A percentile compares a stretch with the other conserved stretches of the same genome.
Conservation (phyloP, 2,797 vertebrate species). For the Gobionotothen gibberifrons region DNA sequence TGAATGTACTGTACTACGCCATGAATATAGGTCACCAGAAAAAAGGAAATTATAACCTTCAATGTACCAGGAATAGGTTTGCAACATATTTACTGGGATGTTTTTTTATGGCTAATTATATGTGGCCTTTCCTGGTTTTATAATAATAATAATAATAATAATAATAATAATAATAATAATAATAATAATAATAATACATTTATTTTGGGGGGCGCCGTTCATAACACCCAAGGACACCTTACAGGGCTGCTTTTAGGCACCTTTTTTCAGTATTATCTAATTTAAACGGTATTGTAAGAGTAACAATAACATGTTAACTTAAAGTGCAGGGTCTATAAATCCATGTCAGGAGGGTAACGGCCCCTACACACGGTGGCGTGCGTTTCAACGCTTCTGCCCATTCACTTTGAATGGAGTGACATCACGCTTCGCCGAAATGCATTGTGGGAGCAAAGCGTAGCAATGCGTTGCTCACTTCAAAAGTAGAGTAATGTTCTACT, state of each 20-base stretch:
- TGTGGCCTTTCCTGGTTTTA: conserved; percentile 12
- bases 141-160: no score
- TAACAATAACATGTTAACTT: neutral
- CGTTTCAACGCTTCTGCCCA: no score
- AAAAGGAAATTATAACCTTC: conserved; percentile 53
- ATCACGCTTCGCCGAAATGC: no score
- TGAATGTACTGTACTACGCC: conserved; percentile 48
- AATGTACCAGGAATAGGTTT: conserved; percentile 35
- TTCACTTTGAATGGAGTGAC: no score
- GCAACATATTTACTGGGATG: conserved; percentile 33
- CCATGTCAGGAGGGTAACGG: neutral
- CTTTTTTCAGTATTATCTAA: neutral
- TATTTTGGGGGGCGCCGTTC: no score
- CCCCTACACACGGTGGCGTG: no score
- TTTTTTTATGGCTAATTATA: conserved; percentile 38
- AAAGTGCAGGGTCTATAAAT: neutral
- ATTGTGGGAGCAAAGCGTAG: no score
- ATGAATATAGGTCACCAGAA: conserved; percentile 62
- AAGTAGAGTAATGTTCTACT: no score
- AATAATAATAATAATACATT: no score
- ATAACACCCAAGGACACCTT: no score
- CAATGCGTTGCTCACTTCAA: no score
- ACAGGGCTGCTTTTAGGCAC: conserved; percentile 15
- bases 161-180: no score
- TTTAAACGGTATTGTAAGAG: conserved; percentile 1